phyloP scores from a whole-genome alignment of 1,140 invertebrate genomes.

The Zaprionus ghesquierei region DNA sequence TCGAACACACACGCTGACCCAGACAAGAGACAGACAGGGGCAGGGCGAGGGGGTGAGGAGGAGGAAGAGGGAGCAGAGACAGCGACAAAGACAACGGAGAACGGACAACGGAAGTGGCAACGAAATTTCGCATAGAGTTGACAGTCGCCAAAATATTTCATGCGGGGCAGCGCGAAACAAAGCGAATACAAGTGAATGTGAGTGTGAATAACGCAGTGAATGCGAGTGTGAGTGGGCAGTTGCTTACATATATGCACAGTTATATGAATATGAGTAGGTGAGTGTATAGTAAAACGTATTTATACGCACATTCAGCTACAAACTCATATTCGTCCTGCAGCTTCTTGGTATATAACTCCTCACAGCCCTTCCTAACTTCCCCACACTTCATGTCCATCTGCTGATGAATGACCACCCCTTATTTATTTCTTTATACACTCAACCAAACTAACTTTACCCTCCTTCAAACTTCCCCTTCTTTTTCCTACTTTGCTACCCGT shows the following conservation, averaged over 20 bases:
- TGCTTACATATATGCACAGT: background rate
- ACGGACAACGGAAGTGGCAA: conserved; percentile 41
- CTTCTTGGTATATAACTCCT: too few relatives aligned
- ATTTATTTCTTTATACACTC: conserved; percentile 68
- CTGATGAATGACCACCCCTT: conserved; percentile 64
- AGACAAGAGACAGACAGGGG: background rate
- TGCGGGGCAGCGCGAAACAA: conserved; percentile 63
- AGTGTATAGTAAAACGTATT: background rate
- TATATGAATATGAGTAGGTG: conserved; percentile 2
- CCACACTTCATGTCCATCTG: conserved; percentile 34
- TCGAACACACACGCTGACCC: conserved; percentile 44
- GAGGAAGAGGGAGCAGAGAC: conserved; percentile 2
- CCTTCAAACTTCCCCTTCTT: background rate
- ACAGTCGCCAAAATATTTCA: conserved; percentile 72
- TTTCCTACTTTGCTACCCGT: conserved; percentile 13
- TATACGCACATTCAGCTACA: background rate
- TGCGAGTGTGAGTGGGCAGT: background rate
- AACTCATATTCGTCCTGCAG: background rate
- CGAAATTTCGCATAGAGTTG: conserved; percentile 57
- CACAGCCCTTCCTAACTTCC: background rate
- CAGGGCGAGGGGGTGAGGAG: conserved; percentile 19
- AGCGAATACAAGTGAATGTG: conserved; percentile 14
- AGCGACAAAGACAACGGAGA: conserved; percentile 29
- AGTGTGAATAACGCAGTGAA: conserved; percentile 2
- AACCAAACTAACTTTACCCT: background rate